Evolutionary conservation across 92 coral and sea anemone genomes (phyloP).

Genomic region (Phenganax subtilis): DNA sequence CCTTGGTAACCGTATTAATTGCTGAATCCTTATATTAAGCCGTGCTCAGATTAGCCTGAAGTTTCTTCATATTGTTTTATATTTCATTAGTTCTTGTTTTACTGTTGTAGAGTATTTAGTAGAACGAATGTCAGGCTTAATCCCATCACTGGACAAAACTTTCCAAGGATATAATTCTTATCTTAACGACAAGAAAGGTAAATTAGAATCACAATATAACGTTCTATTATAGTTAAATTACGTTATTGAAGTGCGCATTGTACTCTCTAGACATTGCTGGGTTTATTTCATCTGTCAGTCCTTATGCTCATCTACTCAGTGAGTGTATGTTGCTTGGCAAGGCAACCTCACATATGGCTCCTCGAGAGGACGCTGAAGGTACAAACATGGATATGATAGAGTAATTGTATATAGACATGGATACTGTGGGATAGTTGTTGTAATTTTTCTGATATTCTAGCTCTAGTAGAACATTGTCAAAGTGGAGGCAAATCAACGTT

Average conservation of each 20-base stretch:
- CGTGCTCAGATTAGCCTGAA: too few species aligned
- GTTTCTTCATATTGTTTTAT: too few species aligned
- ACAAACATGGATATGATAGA: neutral
- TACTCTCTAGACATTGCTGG: constrained; percentile 58
- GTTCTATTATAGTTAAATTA: neutral
- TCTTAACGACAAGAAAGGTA: constrained; percentile 35
- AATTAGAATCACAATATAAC: neutral
- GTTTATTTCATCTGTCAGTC: constrained; percentile 58
- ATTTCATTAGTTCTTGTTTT: neutral
- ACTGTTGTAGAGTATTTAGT: constrained; percentile 69
- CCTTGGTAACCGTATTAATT: too few species aligned
- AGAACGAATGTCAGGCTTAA: constrained; percentile 49
- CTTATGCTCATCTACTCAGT: constrained; percentile 73
- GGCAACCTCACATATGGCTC: constrained; percentile 97
- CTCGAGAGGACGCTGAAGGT: constrained; percentile 92
- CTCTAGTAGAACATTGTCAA: constrained; percentile 60
- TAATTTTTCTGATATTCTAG: constrained; percentile 37
- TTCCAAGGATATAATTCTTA: constrained; percentile 33
- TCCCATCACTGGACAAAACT: constrained; percentile 30
- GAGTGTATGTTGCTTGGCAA: constrained; percentile 81
- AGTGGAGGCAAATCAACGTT: constrained; percentile 79
- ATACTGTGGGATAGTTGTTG: neutral
- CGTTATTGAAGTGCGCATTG: neutral
- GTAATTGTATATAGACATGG: neutral
- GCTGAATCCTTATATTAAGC: too few species aligned